These are phyloP conservation scores for Harpagoxenus sublaevis DNA, from an alignment of 2,888 invertebrate species.

Conservation along the genomic window DNA sequence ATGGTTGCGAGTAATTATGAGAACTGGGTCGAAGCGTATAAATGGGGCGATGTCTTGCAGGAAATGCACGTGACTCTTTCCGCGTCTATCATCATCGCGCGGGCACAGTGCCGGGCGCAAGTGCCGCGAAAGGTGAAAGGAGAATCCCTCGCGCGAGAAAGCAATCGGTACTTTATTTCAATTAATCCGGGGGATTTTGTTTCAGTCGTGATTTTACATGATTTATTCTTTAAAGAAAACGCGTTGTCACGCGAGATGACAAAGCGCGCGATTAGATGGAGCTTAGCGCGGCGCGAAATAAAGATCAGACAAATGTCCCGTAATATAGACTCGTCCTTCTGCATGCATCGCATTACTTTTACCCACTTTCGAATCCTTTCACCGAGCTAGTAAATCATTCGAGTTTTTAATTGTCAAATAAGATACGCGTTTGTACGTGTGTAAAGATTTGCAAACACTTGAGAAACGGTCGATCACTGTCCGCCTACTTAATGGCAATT, in stretches of 20 bases:
- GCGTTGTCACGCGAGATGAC: neutral
- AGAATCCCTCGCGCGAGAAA: conserved; percentile 78
- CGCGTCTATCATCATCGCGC: conserved; percentile 52
- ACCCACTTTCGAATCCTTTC: conserved; percentile 66
- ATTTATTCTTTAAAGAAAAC: neutral
- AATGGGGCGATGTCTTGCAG: conserved; percentile 8
- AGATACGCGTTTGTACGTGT: neutral
- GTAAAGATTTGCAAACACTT: neutral
- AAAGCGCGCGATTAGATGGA: neutral
- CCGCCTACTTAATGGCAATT: conserved; percentile 43
- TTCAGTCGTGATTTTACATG: conserved; percentile 44
- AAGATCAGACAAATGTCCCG: conserved; percentile 12
- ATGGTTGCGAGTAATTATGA: conserved; percentile 32
- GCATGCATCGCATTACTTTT: conserved; percentile 27
- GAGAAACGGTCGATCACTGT: conserved; percentile 43
- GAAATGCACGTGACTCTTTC: conserved; percentile 18
- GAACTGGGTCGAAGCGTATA: conserved; percentile 20
- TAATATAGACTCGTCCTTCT: conserved; percentile 41
- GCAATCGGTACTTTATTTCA: conserved; percentile 72
- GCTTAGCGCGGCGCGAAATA: neutral
- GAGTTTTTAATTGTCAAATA: conserved; percentile 47
- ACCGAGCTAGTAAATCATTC: conserved; percentile 37
- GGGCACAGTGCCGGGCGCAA: conserved; percentile 16
- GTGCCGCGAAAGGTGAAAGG: conserved; percentile 79
- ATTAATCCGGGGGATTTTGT: conserved; percentile 51